Evolutionary conservation across 2,888 invertebrate species (phyloP).

Genomic region (Lasioglossum pauxillum): DNA sequence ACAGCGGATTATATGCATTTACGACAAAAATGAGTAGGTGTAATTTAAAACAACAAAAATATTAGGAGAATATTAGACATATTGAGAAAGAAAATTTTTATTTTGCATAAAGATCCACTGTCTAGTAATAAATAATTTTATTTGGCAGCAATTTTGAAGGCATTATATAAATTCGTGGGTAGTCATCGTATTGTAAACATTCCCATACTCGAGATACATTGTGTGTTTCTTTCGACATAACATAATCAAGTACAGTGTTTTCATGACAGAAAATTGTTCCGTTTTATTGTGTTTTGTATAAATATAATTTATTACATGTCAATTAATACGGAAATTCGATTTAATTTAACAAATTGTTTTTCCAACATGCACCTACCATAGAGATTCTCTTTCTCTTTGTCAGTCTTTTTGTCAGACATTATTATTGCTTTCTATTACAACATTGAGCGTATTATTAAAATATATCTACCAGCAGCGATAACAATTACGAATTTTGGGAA

Average conservation of each 20-base stretch:
- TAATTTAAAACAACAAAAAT: too few relatives aligned
- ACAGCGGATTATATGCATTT: too few relatives aligned
- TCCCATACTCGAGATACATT: neutral
- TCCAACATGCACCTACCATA: conserved; percentile 70
- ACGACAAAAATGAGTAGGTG: too few relatives aligned
- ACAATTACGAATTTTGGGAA: neutral
- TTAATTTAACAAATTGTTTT: conserved; percentile 10
- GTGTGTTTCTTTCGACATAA: neutral
- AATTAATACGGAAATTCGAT: neutral
- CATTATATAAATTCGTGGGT: neutral
- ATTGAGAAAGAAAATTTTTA: too few relatives aligned
- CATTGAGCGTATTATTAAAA: neutral
- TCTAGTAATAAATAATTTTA: neutral
- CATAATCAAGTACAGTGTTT: neutral
- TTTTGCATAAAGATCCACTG: too few relatives aligned
- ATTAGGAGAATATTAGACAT: too few relatives aligned
- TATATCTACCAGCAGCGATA: neutral
- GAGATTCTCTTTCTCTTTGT: conserved; percentile 70
- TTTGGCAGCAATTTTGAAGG: neutral
- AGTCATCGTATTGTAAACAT: neutral
- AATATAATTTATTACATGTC: neutral
- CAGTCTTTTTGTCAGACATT: conserved; percentile 42
- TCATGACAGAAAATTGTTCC: neutral
- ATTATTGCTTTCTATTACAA: conserved; percentile 20
- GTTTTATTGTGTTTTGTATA: neutral